A percentile compares a stretch with the other conserved stretches of the same genome.
These are phyloP conservation scores for Corythoichthys haematopterus DNA, from an alignment of 2,113 vertebrate genomes.

Conservation along the genomic window DNA sequence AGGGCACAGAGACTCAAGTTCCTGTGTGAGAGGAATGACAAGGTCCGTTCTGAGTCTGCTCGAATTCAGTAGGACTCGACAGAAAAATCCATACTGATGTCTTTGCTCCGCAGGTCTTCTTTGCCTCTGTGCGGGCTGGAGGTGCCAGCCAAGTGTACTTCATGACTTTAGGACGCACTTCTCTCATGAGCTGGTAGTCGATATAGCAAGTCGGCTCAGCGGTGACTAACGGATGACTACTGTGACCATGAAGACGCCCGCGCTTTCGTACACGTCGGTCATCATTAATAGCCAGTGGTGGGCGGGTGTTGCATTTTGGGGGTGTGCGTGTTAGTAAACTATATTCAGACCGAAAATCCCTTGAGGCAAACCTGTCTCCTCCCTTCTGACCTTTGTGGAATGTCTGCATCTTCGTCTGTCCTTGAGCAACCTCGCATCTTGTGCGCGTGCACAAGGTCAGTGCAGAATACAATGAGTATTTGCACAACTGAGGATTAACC, in stretches of 20 bases:
- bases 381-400: slow-evolving; percentile 12
- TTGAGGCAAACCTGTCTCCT: slow-evolving; percentile 17
- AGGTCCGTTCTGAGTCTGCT: slow-evolving; percentile 37
- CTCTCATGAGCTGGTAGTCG: slow-evolving; percentile 72
- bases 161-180: slow-evolving; percentile 71
- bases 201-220: neutral
- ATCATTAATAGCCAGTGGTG: slow-evolving; percentile 15
- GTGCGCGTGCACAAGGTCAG: slow-evolving; percentile 17
- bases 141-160: slow-evolving; percentile 74
- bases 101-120: slow-evolving; percentile 59
- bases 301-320: neutral
- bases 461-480: slow-evolving; percentile 31
- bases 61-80: no score
- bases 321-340: slow-evolving; percentile 14
- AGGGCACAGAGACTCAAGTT: slow-evolving; percentile 74
- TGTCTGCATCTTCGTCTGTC: slow-evolving; percentile 44
- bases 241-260: slow-evolving; percentile 25
- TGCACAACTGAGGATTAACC: slow-evolving; percentile 16
- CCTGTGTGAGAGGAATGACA: slow-evolving; percentile 72
- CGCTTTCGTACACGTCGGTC: slow-evolving; percentile 18
- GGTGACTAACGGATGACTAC: slow-evolving; percentile 40
- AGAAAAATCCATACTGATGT: neutral
- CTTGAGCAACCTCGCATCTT: slow-evolving; percentile 48
- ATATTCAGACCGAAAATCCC: slow-evolving; percentile 13
- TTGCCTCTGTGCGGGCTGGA: slow-evolving; percentile 67